Evolutionary conservation across 2,888 invertebrate species (phyloP).

Genomic region (Mesorhabditis sp.): DNA sequence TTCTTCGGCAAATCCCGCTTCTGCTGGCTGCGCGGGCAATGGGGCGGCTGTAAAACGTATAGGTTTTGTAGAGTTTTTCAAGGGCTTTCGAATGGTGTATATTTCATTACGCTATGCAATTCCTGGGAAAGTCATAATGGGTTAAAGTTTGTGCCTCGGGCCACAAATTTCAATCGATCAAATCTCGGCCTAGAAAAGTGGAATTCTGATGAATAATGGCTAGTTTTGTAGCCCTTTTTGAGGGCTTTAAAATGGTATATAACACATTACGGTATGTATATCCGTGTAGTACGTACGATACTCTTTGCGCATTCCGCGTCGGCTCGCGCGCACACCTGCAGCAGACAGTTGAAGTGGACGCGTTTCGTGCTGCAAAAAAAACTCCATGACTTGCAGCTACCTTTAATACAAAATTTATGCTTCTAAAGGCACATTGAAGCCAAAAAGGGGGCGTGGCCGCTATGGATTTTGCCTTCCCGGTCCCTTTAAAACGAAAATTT

Average conservation of each 20-base stretch:
- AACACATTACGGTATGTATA: background rate
- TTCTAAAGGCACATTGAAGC: too few relatives aligned
- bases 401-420: too few relatives aligned
- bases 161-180: too few relatives aligned
- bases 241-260: background rate
- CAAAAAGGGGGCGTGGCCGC: too few relatives aligned
- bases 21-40: constrained; percentile 12
- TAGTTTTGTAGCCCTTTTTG: background rate
- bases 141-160: too few relatives aligned
- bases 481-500: too few relatives aligned
- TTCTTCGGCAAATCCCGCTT: constrained; percentile 19
- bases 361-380: constrained; percentile 33
- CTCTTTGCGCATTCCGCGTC: constrained; percentile 36
- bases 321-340: constrained; percentile 41
- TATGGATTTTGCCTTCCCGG: too few relatives aligned
- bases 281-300: constrained; percentile 23
- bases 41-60: constrained; percentile 21
- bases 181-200: background rate
- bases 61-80: too few relatives aligned
- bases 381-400: background rate
- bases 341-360: constrained; percentile 51
- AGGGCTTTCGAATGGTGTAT: too few relatives aligned
- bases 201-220: background rate
- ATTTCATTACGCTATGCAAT: too few relatives aligned
- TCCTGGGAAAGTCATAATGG: too few relatives aligned